Percentiles rank a stretch among this genome's conserved stretches.
These are phyloP conservation scores for Brachionus manjavacas DNA, from an alignment of 1,140 invertebrate genomes.

Conservation along the genomic window DNA sequence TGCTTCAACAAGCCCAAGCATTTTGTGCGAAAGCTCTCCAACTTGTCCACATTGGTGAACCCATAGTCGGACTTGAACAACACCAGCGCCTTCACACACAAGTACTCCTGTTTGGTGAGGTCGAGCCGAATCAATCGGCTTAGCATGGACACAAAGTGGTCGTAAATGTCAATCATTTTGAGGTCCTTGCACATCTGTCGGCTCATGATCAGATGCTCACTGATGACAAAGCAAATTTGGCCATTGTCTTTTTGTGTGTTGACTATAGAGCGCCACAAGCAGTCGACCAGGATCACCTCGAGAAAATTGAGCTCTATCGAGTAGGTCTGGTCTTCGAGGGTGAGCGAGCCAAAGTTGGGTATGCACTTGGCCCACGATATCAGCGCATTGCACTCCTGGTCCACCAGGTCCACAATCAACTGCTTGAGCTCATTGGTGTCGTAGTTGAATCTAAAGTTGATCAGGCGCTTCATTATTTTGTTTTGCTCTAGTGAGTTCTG, in stretches of 20 bases:
- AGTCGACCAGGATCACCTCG: neutral
- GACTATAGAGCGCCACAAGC: neutral
- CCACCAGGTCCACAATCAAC: neutral
- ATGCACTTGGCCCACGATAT: conserved; percentile 29
- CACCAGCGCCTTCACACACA: neutral
- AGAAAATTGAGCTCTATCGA: conserved; percentile 14
- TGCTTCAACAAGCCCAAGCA: neutral
- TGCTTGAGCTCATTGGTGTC: neutral
- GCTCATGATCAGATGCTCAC: neutral
- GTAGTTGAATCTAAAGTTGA: neutral
- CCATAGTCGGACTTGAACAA: conserved; percentile 14
- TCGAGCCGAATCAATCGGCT: neutral
- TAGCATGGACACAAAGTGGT: neutral
- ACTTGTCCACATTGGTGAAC: conserved; percentile 12
- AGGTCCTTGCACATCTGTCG: conserved; percentile 2
- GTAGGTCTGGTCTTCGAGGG: conserved; percentile 11
- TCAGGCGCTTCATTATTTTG: neutral
- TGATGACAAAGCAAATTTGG: neutral
- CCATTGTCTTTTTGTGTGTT: neutral
- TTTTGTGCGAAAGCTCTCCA: neutral
- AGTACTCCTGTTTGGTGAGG: conserved; percentile 3
- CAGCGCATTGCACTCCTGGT: conserved; percentile 14
- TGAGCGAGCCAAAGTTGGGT: conserved; percentile 10
- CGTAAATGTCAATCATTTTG: conserved; percentile 16
- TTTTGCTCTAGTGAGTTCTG: neutral